Conservation (phyloP, 1,140 invertebrate species). For the Euglossa dilemma region DNA sequence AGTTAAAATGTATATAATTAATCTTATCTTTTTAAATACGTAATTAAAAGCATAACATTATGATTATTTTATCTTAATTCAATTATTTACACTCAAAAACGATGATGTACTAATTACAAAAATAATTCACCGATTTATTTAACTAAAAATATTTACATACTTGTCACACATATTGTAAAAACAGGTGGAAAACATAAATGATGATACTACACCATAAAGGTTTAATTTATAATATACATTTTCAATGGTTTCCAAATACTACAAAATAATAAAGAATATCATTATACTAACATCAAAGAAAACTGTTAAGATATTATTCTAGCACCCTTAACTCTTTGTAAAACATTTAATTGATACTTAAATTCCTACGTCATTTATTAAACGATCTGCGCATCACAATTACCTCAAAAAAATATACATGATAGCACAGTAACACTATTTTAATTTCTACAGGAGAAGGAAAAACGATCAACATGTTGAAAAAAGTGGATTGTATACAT, state of each 20-base stretch:
- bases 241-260: not conserved
- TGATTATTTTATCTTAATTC: not conserved
- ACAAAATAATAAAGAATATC: conserved; percentile 23
- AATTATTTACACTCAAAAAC: conserved; percentile 5
- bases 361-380: conserved; percentile 3
- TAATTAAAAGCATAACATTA: too few relatives aligned
- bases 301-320: conserved; percentile 17
- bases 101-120: conserved; percentile 43
- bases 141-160: conserved; percentile 38
- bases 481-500: conserved; percentile 24
- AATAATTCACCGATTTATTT: conserved; percentile 47
- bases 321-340: conserved; percentile 14
- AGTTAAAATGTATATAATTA: not conserved
- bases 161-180: conserved; percentile 25
- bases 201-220: conserved; percentile 17
- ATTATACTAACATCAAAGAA: not conserved
- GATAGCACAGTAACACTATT: conserved; percentile 17
- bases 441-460: conserved; percentile 22
- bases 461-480: conserved; percentile 15
- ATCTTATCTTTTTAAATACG: conserved; percentile 14
- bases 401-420: not conserved
- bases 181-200: not conserved
- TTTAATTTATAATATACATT: conserved; percentile 10
- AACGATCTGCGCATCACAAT: conserved; percentile 20
- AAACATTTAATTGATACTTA: not conserved